These are phyloP conservation scores for Pelvicachromis taeniatus DNA, from an alignment of 2,113 vertebrate species.

Conservation along the genomic window DNA sequence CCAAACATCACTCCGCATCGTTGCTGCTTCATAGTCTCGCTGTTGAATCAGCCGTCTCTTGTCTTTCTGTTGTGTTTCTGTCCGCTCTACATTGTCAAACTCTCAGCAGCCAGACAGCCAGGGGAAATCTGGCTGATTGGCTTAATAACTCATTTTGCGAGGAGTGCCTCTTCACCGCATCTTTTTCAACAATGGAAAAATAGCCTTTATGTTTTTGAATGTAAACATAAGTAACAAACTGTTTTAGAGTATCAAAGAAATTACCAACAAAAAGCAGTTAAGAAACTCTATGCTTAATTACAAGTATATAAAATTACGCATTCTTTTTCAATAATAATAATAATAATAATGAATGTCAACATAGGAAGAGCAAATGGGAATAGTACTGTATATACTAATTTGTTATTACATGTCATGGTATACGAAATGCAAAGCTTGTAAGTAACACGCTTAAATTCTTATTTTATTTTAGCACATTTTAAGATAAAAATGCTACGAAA, in stretches of 20 bases:
- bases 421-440: background rate
- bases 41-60: background rate
- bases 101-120: background rate
- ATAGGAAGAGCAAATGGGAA: background rate
- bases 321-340: background rate
- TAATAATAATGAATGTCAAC: background rate
- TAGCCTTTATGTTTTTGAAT: background rate
- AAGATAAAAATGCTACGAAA: accelerated
- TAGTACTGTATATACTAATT: background rate
- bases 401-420: background rate
- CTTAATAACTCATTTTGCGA: background rate
- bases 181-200: background rate
- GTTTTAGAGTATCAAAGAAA: background rate
- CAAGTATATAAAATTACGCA: background rate
- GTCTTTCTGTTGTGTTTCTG: background rate
- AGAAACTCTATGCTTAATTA: background rate
- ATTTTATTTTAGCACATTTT: accelerated
- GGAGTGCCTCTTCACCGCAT: background rate
- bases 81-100: background rate
- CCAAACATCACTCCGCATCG: background rate
- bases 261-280: accelerated
- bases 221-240: background rate
- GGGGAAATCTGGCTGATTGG: background rate
- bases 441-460: background rate
- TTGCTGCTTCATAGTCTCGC: background rate